Evolutionary conservation across 2,113 vertebrate genomes (phyloP).

Genomic region (Sylvietta virens): DNA sequence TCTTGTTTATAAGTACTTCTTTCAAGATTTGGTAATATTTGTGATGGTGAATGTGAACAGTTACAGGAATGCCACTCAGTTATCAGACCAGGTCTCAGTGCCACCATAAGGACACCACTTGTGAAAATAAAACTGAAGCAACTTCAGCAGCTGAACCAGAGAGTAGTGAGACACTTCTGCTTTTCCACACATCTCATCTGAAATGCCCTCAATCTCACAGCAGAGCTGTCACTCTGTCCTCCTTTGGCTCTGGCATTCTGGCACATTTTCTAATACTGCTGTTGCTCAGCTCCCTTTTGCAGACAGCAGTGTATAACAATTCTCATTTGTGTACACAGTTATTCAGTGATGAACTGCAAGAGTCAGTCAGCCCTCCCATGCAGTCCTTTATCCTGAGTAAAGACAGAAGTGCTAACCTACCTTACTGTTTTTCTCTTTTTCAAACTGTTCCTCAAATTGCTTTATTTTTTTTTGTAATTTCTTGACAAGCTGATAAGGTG

Average conservation of each 20-base stretch:
- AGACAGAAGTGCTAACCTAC: slow-evolving; percentile 56
- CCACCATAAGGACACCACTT: background rate
- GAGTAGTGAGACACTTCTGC: background rate
- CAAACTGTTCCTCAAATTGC: slow-evolving; percentile 97
- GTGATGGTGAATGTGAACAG: background rate
- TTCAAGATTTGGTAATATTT: background rate
- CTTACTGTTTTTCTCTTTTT: slow-evolving; percentile 93
- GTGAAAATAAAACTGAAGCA: background rate
- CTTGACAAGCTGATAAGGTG: slow-evolving; percentile 92
- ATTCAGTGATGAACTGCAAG: background rate
- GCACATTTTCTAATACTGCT: background rate
- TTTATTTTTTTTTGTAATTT: slow-evolving; percentile 98
- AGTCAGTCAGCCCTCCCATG: background rate
- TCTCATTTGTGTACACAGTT: background rate
- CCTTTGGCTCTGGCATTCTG: background rate
- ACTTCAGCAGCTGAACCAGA: background rate
- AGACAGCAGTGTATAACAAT: background rate
- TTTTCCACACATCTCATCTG: background rate
- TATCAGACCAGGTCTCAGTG: background rate
- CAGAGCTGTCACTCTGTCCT: background rate
- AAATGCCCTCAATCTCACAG: background rate
- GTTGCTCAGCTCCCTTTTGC: background rate
- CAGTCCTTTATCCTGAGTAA: background rate
- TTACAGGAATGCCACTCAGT: background rate
- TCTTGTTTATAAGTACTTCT: background rate